phyloP scores from a whole-genome alignment of 2,888 invertebrate genomes.

The Drosophila anomalata region DNA sequence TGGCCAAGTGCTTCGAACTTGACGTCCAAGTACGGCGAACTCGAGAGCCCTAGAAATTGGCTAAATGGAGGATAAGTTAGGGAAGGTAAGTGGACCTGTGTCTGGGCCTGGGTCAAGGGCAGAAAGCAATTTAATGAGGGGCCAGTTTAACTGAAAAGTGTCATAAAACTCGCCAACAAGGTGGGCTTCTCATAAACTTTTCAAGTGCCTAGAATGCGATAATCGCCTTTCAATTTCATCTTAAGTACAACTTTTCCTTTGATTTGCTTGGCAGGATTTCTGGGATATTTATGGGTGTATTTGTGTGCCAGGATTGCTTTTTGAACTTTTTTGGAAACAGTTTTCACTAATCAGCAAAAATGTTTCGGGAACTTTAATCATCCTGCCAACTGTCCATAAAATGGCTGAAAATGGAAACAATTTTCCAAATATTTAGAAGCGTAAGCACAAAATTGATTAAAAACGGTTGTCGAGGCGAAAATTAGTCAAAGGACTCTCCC shows the following conservation, averaged over 20 bases:
- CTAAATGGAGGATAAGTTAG: slow-evolving; percentile 5
- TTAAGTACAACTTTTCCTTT: slow-evolving; percentile 9
- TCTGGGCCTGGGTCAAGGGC: slow-evolving; percentile 20
- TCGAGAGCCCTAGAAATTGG: slow-evolving; percentile 10
- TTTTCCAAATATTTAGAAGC: slow-evolving; percentile 11
- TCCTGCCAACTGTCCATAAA: slow-evolving; percentile 3
- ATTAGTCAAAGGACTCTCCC: not conserved
- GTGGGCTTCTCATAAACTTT: slow-evolving; percentile 25
- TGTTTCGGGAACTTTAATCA: slow-evolving; percentile 6
- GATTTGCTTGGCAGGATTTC: slow-evolving; percentile 15
- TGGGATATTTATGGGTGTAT: not conserved
- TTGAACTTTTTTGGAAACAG: not conserved
- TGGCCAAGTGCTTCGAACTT: slow-evolving; percentile 42
- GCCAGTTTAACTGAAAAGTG: slow-evolving; percentile 22
- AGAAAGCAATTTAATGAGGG: slow-evolving; percentile 8
- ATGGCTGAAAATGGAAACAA: slow-evolving; percentile 9
- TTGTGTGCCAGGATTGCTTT: not conserved
- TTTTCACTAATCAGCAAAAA: slow-evolving; percentile 25
- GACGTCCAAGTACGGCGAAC: slow-evolving; percentile 21
- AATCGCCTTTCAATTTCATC: slow-evolving; percentile 31
- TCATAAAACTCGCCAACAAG: slow-evolving; percentile 25
- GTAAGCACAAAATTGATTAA: slow-evolving; percentile 18
- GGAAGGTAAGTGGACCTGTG: slow-evolving; percentile 24
- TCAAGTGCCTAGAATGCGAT: slow-evolving; percentile 18
- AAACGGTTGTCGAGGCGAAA: slow-evolving; percentile 5